Percentiles rank a stretch among this genome's conserved stretches.
phyloP scores from a whole-genome alignment of 2,113 vertebrate genomes.

The Platichthys flesus region DNA sequence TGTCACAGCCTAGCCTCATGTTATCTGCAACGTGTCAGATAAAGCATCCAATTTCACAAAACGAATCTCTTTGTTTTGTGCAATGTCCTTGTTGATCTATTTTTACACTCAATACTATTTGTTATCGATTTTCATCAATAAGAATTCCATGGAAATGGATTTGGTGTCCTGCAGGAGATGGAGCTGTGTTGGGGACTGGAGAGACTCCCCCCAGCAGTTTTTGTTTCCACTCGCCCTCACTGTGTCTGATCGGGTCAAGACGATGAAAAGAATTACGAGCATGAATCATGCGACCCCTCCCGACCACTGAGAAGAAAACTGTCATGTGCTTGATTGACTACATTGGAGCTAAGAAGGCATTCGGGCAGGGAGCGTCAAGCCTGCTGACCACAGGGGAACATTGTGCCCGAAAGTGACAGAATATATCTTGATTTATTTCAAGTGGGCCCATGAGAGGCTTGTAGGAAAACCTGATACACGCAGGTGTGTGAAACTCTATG shows the following conservation, averaged over 20 bases:
- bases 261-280: constrained; percentile 48
- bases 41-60: no score
- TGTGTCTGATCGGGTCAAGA: constrained; percentile 31
- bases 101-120: not conserved
- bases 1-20: no score
- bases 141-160: constrained; percentile 4
- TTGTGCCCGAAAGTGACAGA: constrained; percentile 48
- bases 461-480: constrained; percentile 53
- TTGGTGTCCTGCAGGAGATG: constrained; percentile 13
- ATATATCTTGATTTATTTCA: constrained; percentile 60
- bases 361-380: not conserved
- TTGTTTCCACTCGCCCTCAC: constrained; percentile 21
- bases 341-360: not conserved
- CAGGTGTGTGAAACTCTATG: constrained; percentile 45
- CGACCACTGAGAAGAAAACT: constrained; percentile 30
- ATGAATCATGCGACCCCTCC: constrained; percentile 42
- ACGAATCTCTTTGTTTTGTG: no score
- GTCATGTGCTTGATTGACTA: constrained; percentile 45
- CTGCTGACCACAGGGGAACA: constrained; percentile 44
- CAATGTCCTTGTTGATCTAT: no score
- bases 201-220: constrained; percentile 26
- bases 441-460: constrained; percentile 12
- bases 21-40: no score
- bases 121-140: not conserved
- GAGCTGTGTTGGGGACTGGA: not conserved